Evolutionary conservation across 2,113 vertebrate species (phyloP), one percentile per base, ranked within the genome.

Genomic region (Donacobius atricapilla): DNA sequence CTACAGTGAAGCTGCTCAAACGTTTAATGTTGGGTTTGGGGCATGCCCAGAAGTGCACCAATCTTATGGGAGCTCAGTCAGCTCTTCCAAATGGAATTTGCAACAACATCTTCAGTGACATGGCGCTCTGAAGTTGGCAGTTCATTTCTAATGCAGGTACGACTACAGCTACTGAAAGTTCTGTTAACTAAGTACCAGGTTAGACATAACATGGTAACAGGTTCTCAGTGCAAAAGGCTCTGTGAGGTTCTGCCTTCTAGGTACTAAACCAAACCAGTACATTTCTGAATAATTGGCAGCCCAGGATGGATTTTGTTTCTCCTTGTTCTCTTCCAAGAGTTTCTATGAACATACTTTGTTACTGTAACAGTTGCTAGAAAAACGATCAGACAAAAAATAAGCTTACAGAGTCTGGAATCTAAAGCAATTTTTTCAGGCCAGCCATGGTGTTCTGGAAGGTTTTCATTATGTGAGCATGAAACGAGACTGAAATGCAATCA

Each of bases 371-470:
- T 48, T 57, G 21, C 27, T 61, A 78, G 64, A 40, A 69, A 72
- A 87, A 77, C 2, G 2, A 16, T 16, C 11, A 63, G 20, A 4
- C 3, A 53, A 87, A 51, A 56, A 33, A 22, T 13, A 48, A 69
- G 16, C 5, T 72, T 11, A 3, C 48, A 33, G 15, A 70, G 6
- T 23, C 54, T 27, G 37, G 28, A 14, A 57, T 2, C 0, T 0
- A 75, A 73, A 84, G 24, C 47, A 68, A 12, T 45, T 70, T 87
- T 90, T 82, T 35, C 60, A 83, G 61, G 42, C 18, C 47, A 89
- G 23, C 19, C 19, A 28, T 1, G 4, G 50, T 37, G 37, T 66
- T 85, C 51, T 45, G 11, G 13, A 13, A 68, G n/a, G 22, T 63
- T 85, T 90, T 58, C 30, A 27, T 68, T 83, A 68, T 8, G 53